Evolutionary conservation across 2,797 vertebrate species (phyloP), one percentile per base, ranked within the genome.

Genomic region (Taenioides sp.): DNA sequence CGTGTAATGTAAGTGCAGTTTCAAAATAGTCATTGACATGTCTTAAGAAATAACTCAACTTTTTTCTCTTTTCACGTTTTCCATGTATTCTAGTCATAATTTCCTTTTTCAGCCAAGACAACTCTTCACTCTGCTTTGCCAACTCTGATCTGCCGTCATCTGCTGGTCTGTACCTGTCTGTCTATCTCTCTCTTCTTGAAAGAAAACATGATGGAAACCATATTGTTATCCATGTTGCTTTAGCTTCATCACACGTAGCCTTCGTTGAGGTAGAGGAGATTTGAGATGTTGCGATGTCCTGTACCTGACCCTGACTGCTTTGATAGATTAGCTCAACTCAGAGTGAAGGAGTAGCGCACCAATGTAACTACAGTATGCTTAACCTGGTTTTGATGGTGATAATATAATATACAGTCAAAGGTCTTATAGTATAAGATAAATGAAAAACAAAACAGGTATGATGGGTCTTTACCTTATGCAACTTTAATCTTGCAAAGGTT

Each of bases 291-390:
- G 31, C 18, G 31, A 70, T 71, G 80, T 79, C 4, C 77, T 75
- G 72, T 77, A 49, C 73, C 86, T 83, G 85, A 87, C 82, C 82
- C 71, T 31, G 80, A 74, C 70, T 59, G 60, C 89, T 93, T 92
- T 93, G 91, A 93, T 93, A 77, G 87, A 92, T 92, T 90, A 89
- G 52, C 81, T 73, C n/a, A n/a, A 86, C 75, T 75, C 71, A 76
- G 16, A 85, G 63, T 69, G 85, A 91, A 25, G 69, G 67, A 82
- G 83, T 86, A 12, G 25, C 2, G 25, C 25, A 86, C 57, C 57
- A 49, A 62, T 4, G 60, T 18, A 50, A 70, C 65, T 40, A 9
- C 69, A 58, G 67, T 69, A 70, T n/a, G 67, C 73, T 81, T 84
- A 86, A n/a, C 71, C 75, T 82, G 81, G 66, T 62, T 62, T 62